A percentile compares a stretch with the other conserved stretches of the same genome.
Conservation (phyloP, 1,140 invertebrate genomes). For the Brachionus rotundiformis region DNA sequence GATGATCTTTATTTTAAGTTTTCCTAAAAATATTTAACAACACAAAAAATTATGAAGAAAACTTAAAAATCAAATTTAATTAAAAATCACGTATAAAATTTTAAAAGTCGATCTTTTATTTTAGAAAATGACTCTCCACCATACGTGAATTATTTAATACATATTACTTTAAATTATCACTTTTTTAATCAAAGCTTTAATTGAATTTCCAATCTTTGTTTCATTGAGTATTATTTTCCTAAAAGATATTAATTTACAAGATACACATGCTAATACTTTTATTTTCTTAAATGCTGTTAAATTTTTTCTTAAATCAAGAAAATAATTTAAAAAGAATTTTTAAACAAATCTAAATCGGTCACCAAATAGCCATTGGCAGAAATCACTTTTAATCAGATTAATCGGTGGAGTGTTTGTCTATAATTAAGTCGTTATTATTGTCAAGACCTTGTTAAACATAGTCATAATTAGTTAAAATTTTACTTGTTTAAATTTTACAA, state of each 20-base stretch:
- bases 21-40: neutral
- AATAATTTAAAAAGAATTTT: too few species aligned
- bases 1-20: constrained; percentile 15
- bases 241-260: constrained; percentile 5
- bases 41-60: constrained; percentile 41
- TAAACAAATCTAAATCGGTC: neutral
- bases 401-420: neutral
- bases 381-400: neutral
- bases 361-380: neutral
- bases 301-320: neutral
- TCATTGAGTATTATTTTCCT: neutral
- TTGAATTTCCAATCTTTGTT: constrained; percentile 3
- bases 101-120: constrained; percentile 17
- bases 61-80: constrained; percentile 26
- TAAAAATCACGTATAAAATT: constrained; percentile 38
- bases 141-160: constrained; percentile 16
- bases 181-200: constrained; percentile 22
- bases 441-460: constrained; percentile 19
- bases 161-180: neutral
- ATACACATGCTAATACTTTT: neutral
- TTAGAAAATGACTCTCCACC: neutral
- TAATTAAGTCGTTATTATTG: constrained; percentile 22
- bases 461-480: constrained; percentile 31
- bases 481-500: constrained; percentile 2
- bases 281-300: neutral